Percentiles rank a stretch among this genome's conserved stretches.
Conservation (phyloP, 2,797 vertebrate genomes). For the Rhincodon typus region DNA sequence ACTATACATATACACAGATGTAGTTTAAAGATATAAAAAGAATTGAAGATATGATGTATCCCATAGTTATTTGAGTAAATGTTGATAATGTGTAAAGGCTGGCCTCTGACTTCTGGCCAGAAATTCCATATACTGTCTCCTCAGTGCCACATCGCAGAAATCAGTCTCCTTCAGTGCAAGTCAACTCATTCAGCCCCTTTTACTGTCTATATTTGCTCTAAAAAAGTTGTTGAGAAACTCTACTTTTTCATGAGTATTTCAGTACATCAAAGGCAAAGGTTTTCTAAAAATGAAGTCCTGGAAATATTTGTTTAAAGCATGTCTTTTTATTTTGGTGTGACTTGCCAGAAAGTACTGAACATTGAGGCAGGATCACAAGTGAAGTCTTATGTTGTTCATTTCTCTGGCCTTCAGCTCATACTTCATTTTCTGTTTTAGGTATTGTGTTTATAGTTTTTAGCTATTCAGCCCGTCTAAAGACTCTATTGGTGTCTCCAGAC, state of each 20-base stretch:
- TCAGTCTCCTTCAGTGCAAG: too few relatives aligned
- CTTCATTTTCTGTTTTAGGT: background rate
- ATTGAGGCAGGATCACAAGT: background rate
- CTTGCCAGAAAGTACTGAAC: background rate
- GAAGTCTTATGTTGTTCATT: background rate
- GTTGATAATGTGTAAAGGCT: too few relatives aligned
- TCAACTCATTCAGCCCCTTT: too few relatives aligned
- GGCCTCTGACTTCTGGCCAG: too few relatives aligned
- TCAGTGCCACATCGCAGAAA: too few relatives aligned
- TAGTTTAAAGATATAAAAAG: background rate
- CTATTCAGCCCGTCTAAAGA: background rate
- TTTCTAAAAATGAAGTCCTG: background rate
- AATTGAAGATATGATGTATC: background rate
- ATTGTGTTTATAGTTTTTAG: background rate
- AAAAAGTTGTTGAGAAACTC: too few relatives aligned
- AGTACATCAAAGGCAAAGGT: background rate
- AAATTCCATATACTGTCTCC: too few relatives aligned
- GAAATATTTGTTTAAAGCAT: background rate
- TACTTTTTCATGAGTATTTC: too few relatives aligned
- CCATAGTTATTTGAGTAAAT: too few relatives aligned
- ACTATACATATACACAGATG: background rate
- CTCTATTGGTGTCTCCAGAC: background rate
- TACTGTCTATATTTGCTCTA: too few relatives aligned
- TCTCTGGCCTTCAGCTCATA: background rate
- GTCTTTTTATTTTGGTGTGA: background rate